Conservation (phyloP, 2,113 vertebrate species). For the Pygathrix nemaeus region DNA sequence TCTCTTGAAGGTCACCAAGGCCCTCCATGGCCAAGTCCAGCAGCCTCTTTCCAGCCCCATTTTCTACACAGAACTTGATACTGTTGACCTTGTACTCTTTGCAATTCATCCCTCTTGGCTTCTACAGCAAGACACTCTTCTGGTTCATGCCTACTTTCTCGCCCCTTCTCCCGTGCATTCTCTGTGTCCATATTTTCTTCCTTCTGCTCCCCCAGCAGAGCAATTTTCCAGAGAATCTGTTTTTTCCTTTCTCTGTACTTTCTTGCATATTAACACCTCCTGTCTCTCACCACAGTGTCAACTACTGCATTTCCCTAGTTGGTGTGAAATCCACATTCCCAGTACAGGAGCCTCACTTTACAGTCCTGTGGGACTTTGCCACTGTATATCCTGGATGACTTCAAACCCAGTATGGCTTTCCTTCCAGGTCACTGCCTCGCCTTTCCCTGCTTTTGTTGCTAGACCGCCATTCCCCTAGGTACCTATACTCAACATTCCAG, state of each 20-base stretch:
- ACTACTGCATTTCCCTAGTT: background rate
- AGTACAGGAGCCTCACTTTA: too few species aligned
- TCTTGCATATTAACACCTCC: background rate
- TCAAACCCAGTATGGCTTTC: background rate
- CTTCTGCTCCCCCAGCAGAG: background rate
- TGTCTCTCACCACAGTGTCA: background rate
- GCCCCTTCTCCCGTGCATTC: background rate
- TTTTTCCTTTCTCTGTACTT: background rate
- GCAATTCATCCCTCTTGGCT: background rate
- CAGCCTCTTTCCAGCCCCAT: background rate
- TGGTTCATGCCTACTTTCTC: background rate
- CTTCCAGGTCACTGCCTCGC: background rate
- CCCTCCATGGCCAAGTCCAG: background rate
- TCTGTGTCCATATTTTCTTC: background rate
- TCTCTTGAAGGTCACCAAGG: slow-evolving; percentile 63
- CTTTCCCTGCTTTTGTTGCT: slow-evolving; percentile 22
- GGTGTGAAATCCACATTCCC: background rate
- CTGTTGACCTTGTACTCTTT: background rate
- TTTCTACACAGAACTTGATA: background rate
- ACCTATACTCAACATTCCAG: slow-evolving; percentile 14
- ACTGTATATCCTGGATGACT: background rate
- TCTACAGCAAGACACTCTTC: background rate
- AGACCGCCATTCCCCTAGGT: background rate
- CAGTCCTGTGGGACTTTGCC: background rate
- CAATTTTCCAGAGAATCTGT: background rate